These are phyloP conservation scores for Drosophila nr. perissopoda DNA, from an alignment of 2,888 invertebrate genomes.

Conservation along the genomic window DNA sequence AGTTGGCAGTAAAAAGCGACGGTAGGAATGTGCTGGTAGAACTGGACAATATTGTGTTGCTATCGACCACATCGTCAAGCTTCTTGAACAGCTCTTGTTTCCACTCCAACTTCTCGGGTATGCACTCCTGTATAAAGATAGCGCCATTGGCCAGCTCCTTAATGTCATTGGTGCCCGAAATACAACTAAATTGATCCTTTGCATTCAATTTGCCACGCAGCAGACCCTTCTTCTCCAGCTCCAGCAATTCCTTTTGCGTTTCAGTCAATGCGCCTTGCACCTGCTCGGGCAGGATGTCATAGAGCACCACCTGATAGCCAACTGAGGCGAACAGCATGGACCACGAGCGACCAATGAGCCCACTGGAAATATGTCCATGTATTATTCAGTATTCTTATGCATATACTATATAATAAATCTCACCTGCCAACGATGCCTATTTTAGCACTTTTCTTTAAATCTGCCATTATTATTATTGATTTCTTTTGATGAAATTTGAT, in stretches of 20 bases:
- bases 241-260: conserved; percentile 89
- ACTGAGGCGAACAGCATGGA: conserved; percentile 97
- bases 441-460: conserved; percentile 87
- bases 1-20: conserved; percentile 92
- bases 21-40: conserved; percentile 97
- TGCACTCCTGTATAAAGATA: conserved; percentile 95
- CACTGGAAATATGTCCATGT: conserved; percentile 86
- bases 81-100: conserved; percentile 92
- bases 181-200: conserved; percentile 90
- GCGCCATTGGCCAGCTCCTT: conserved; percentile 91
- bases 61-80: conserved; percentile 91
- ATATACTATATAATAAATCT: conserved; percentile 39
- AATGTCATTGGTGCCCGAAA: conserved; percentile 90
- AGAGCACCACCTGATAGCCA: conserved; percentile 94
- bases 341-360: conserved; percentile 98
- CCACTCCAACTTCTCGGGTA: conserved; percentile 94
- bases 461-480: conserved; percentile 58
- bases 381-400: neutral
- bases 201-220: conserved; percentile 91
- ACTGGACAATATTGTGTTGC: conserved; percentile 93
- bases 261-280: conserved; percentile 90
- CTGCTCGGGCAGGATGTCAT: conserved; percentile 92
- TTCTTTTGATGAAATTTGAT: neutral
- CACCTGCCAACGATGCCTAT: conserved; percentile 92
- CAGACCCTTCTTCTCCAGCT: conserved; percentile 89